Base-by-base conservation (phyloP, 2,888 invertebrate genomes). In the Dinocampus coccinellae region DNA sequence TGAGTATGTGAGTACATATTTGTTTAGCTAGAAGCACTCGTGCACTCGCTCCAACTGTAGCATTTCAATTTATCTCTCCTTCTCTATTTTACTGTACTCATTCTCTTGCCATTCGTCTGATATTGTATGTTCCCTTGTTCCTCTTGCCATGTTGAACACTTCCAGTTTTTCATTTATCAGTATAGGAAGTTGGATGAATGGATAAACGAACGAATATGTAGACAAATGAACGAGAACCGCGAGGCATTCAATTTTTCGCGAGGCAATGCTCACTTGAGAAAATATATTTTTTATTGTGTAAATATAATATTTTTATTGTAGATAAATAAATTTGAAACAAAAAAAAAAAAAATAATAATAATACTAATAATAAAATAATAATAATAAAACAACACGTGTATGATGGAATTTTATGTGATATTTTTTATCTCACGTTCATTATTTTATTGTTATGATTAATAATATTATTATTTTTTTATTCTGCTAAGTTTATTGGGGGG, bases 1-100 rank as follows among this genome's bases (percentile, higher is more conserved):
- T 84, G 85, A 86, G 85, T 84, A 84, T 83, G 86, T 83, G 85
- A 85, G 85, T 82, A 86, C 86, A 86, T 86, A 86, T 86, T 86
- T 86, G 85, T 85, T 86, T 84, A 85, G 85, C 82, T 85, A 84
- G 86, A 86, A 86, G 85, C 86, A 83, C 83, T 86, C 80, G 81
- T 80, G 79, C 80, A 74, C 80, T 81, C 77, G 68, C 76, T 78
- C 71, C 78, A 78, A 74, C 73, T 58, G 69, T 78, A 78, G 73
- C 74, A 76, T 75, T 65, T 75, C 34, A 60, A 39, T 52, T 26
- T 62, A 22, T 61, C 60, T 55, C 33, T n/a, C 62, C 57, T 69
- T 71, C 66, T 53, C 72, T 55, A 72, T 70, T 13, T 3, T 20
- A 22, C 60, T 63, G 3, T 22, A 70, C 69, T 69, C 73, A 53